Evolutionary conservation across 2,888 invertebrate genomes (phyloP), one percentile per base, ranked within the genome.

Genomic region (Mesodorylaimus sp.): DNA sequence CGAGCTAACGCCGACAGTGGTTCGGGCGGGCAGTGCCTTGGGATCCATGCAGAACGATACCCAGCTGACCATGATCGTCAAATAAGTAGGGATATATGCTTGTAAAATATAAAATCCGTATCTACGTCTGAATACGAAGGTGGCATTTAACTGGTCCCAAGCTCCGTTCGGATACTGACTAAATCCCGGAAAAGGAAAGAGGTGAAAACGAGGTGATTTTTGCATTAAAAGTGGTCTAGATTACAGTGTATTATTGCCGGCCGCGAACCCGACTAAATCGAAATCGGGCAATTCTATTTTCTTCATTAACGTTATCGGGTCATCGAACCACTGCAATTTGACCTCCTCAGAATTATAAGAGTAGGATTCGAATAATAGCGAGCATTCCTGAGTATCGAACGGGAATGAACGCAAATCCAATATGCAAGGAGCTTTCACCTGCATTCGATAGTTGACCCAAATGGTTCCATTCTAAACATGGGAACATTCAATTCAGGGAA

Each of bases 71-170:
- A 60, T 58, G 32, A 62, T 61, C 2, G 60, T 61, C 27, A 60
- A 50, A 53, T 62, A 64, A 1, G 64, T 64, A 26, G 64, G 64
- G 23, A 64, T 60, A 50, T 64, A 64, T 2, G 64, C 64, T 53
- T 64, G 64, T 44, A 64, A 58, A 29, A 64, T 64, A 53, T 64
- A 64, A 54, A 63, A 64, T 3, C 64, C 64, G 55, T 65, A 64
- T 21, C 64, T 57, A 7, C 64, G 57, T 47, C 62, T 63, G 56
- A 64, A 64, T n/a, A 61, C 60, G 54, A 64, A 64, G 5, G 55
- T 55, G 19, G 59, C 64, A 54, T 55, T 45, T 13, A 43, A 19
- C 10, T 27, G 44, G 19, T 43, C 44, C 44, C 44, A 43, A 25
- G 27, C 26, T 2, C 62, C 62, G 49, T 62, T 62, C 28, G 62